phyloP scores from a whole-genome alignment of 2,113 vertebrate genomes.

The Rhombomys opimus region DNA sequence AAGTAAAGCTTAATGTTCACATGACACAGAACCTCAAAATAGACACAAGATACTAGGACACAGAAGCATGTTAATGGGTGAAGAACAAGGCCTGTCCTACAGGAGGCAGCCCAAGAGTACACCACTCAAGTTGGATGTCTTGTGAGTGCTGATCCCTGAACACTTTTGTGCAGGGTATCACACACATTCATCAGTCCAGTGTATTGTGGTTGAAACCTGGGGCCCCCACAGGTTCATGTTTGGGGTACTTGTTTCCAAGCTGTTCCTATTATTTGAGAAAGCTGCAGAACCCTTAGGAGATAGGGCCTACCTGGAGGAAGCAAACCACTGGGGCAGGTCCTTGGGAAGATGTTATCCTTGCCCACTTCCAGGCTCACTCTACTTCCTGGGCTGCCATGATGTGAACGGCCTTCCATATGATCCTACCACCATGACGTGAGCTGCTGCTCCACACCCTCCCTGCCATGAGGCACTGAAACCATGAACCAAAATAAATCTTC shows the following conservation, averaged over 20 bases:
- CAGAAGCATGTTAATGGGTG: background rate
- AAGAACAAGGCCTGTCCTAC: background rate
- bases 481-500: background rate
- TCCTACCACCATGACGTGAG: background rate
- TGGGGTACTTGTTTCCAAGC: background rate
- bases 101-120: background rate
- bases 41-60: background rate
- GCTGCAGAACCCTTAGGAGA: background rate
- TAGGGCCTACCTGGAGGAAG: background rate
- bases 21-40: background rate
- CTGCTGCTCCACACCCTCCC: background rate
- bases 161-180: fast-evolving
- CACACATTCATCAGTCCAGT: background rate
- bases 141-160: fast-evolving
- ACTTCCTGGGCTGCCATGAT: background rate
- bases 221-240: background rate
- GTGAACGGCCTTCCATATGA: background rate
- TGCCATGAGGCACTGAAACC: background rate
- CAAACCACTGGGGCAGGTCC: background rate
- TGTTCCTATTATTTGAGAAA: background rate
- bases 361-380: background rate
- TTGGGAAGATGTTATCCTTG: background rate
- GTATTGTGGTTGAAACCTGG: background rate
- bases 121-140: background rate
- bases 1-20: background rate